Evolutionary conservation across 2,113 vertebrate species (phyloP), one percentile per base, ranked within the genome.

Genomic region (Axis porcinus): DNA sequence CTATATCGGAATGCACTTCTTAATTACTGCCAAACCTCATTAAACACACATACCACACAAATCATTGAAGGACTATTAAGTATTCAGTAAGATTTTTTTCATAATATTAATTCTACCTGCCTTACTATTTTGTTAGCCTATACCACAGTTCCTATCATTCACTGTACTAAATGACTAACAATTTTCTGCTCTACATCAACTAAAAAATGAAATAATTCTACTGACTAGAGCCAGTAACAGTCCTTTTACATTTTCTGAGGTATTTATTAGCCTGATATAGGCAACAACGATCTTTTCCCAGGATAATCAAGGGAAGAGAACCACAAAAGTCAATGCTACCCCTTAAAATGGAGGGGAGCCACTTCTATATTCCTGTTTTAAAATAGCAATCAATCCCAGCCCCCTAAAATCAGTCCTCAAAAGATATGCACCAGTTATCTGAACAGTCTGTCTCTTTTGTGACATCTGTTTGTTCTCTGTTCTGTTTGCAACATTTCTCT

Each of bases 141-240:
- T 74, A 74, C 90, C 85, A 67, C 28, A 78, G 27, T 86, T 92
- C 84, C 58, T 79, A 54, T 30, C 54, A 67, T 74, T 96, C 60
- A 94, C 36, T 67, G 33, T 36, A 92, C 54, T 23, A 33, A 86
- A 90, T 67, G 90, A 96, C 92, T 55, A 78, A 98, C 27, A 87
- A 92, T 43, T 84, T 98, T 94, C 55, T 96, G 36, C 33, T 94
- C 62, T 62, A 92, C 6, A 62, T 91, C 88, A 98, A 97, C 74
- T 74, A 97, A 54, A 74, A 82, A 98, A 21, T 52, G 58, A 50
- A 27, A 67, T 45, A 92, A 92, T 97, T 95, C 89, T 90, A 87
- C 13, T 89, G 74, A 85, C 91, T 6, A 88, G 13, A 93, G 91
- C 0, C 81, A 84, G 40, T 84, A 94, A 88, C 67, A 55, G 28